A percentile compares a stretch with the other conserved stretches of the same genome.
These are phyloP conservation scores for Babylonia areolata DNA, from an alignment of 1,140 invertebrate genomes.

Conservation along the genomic window DNA sequence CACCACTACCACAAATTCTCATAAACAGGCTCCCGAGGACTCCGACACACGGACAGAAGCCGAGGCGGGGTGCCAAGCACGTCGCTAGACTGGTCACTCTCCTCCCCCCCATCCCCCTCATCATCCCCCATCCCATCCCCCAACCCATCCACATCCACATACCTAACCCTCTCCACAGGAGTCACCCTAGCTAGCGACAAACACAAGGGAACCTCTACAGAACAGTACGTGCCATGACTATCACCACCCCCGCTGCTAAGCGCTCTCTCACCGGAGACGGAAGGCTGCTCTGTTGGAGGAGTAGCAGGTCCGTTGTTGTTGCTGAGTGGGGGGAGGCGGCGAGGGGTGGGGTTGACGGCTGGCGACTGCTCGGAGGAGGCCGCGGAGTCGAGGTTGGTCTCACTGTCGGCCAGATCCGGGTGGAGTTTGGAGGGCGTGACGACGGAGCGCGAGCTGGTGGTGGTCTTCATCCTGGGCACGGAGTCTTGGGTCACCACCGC, in stretches of 20 bases:
- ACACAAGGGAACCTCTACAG: background rate
- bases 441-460: background rate
- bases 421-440: constrained; percentile 12
- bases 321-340: background rate
- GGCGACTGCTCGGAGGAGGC: background rate
- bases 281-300: too few relatives aligned
- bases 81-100: background rate
- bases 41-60: background rate
- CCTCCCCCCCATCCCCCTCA: too few relatives aligned
- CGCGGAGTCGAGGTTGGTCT: background rate
- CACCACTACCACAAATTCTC: background rate
- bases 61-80: background rate
- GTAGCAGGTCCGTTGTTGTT: background rate
- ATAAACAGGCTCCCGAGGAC: background rate
- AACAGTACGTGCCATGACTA: too few relatives aligned
- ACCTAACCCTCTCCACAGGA: background rate
- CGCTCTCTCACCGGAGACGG: background rate
- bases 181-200: background rate
- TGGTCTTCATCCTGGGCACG: background rate
- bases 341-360: background rate
- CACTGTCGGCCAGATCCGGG: background rate
- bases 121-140: too few relatives aligned
- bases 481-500: background rate
- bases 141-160: too few relatives aligned
- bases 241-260: background rate